Conservation (phyloP, 2,888 invertebrate species). For the Heliconius ismenius region DNA sequence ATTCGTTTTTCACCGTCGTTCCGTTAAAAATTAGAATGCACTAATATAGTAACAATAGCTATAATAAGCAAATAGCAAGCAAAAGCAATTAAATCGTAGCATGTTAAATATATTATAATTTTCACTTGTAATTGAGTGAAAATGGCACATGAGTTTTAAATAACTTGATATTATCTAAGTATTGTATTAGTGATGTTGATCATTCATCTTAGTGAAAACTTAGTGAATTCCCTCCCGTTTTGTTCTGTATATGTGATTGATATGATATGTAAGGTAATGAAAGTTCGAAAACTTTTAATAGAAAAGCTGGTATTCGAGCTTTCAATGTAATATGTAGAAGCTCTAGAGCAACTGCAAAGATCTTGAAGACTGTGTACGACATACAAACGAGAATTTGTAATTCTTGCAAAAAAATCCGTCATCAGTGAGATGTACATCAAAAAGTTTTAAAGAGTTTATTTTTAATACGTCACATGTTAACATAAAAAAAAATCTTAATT, state of each 20-base stretch:
- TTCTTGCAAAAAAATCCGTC: background rate
- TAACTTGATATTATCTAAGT: too few species aligned
- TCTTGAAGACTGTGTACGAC: background rate
- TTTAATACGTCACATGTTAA: background rate
- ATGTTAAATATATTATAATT: background rate
- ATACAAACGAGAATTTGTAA: background rate
- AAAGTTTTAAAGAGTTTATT: background rate
- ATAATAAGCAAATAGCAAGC: background rate
- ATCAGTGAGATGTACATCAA: background rate
- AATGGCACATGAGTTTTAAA: background rate
- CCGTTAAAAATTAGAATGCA: background rate
- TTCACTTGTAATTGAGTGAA: background rate
- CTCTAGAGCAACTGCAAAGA: background rate
- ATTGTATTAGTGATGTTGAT: background rate
- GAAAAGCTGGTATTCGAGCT: background rate
- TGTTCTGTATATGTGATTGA: conserved; percentile 9
- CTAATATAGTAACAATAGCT: background rate
- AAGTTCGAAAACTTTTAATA: background rate
- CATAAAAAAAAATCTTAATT: too few species aligned
- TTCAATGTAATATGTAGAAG: background rate
- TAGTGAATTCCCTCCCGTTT: background rate
- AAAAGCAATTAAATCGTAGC: background rate
- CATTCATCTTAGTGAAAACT: background rate
- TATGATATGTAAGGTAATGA: background rate
- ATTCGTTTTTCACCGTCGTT: background rate